phyloP scores from a whole-genome alignment of 2,113 vertebrate species.

The Petromus typicus region DNA sequence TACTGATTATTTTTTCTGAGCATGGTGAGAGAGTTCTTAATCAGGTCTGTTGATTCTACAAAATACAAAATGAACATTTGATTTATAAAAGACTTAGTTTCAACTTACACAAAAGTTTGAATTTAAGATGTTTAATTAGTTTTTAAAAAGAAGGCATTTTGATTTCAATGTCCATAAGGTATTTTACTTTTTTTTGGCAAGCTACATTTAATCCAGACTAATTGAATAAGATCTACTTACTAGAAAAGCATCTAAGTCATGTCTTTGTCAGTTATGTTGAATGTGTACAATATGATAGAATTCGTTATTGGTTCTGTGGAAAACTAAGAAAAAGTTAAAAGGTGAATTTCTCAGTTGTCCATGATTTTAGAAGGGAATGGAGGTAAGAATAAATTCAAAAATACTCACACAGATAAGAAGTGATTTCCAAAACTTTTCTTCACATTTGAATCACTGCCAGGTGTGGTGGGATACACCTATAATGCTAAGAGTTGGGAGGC shows the following conservation, averaged over 20 bases:
- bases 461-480: too few relatives aligned
- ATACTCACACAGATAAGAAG: constrained; percentile 40
- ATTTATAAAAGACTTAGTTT: constrained; percentile 55
- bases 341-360: constrained; percentile 22
- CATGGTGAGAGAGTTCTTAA: constrained; percentile 78
- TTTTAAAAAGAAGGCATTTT: constrained; percentile 53
- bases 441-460: neutral
- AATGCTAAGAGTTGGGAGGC: too few relatives aligned
- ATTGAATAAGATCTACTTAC: constrained; percentile 33
- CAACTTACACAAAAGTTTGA: constrained; percentile 34
- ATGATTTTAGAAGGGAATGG: constrained; percentile 24
- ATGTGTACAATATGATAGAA: constrained; percentile 20
- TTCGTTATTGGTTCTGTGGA: constrained; percentile 32
- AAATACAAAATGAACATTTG: constrained; percentile 58
- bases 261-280: constrained; percentile 50
- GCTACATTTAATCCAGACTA: constrained; percentile 8
- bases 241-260: constrained; percentile 56
- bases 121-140: constrained; percentile 45
- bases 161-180: neutral
- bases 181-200: constrained; percentile 57
- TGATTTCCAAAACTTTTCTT: constrained; percentile 29
- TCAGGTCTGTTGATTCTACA: constrained; percentile 75
- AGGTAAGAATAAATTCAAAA: constrained; percentile 55
- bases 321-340: constrained; percentile 49
- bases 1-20: constrained; percentile 75